Conservation (phyloP, 2,888 invertebrate species). For the Micoletzkya japonica region DNA sequence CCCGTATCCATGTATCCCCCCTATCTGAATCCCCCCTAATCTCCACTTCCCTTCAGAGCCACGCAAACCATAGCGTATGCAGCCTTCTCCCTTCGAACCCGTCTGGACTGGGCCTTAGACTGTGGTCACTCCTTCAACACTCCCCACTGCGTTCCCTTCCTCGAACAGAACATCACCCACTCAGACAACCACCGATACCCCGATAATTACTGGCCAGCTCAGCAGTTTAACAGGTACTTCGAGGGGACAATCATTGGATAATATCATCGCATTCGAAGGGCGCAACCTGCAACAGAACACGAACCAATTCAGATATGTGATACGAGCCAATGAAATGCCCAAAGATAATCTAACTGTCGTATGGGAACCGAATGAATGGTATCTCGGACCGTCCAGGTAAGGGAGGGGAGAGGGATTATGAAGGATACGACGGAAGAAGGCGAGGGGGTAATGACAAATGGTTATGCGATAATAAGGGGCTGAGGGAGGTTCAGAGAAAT, state of each 20-base stretch:
- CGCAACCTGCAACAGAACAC: too few species aligned
- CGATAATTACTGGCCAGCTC: slow-evolving; percentile 52
- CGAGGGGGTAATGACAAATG: too few species aligned
- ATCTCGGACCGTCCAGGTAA: slow-evolving; percentile 34
- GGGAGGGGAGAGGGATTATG: background rate
- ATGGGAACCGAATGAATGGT: slow-evolving; percentile 50
- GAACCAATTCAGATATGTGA: slow-evolving; percentile 33
- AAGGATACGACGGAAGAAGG: too few species aligned
- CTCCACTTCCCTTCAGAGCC: slow-evolving; percentile 5
- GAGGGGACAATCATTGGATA: too few species aligned
- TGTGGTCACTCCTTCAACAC: slow-evolving; percentile 33
- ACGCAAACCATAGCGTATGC: slow-evolving; percentile 25
- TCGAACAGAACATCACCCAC: slow-evolving; percentile 32
- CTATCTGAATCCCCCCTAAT: background rate
- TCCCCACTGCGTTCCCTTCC: slow-evolving; percentile 30
- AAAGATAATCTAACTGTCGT: slow-evolving; percentile 28
- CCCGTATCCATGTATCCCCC: slow-evolving; percentile 30
- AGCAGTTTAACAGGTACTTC: slow-evolving; percentile 53
- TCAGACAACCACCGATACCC: slow-evolving; percentile 35
- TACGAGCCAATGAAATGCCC: slow-evolving; percentile 31
- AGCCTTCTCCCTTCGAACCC: slow-evolving; percentile 10
- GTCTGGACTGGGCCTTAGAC: slow-evolving; percentile 24
- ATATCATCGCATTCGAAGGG: too few species aligned
- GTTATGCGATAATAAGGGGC: too few species aligned
- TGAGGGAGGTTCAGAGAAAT: too few species aligned